Conservation (phyloP, 2,113 vertebrate genomes). For the Micronisus gabar region DNA sequence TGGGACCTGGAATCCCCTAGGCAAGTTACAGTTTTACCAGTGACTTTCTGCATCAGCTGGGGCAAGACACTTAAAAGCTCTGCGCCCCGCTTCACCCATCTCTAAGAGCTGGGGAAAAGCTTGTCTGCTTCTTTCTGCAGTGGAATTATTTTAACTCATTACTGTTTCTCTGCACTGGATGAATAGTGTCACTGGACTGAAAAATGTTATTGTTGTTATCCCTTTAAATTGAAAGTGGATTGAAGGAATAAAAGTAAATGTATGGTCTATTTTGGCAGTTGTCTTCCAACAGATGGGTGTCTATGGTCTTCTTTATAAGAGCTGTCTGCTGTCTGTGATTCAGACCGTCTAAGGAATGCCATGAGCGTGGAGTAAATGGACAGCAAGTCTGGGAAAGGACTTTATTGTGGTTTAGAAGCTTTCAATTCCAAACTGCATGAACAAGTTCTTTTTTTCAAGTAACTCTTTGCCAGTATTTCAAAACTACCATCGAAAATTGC, state of each 20-base stretch:
- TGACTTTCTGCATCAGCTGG: not conserved
- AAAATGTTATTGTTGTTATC: constrained; percentile 46
- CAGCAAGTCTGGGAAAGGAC: constrained; percentile 58
- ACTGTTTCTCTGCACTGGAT: not conserved
- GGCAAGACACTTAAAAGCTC: not conserved
- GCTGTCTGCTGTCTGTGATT: constrained; percentile 50
- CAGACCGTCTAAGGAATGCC: constrained; percentile 61
- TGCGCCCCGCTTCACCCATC: not conserved
- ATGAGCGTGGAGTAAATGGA: constrained; percentile 34
- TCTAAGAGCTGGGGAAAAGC: not conserved
- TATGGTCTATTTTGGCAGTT: not conserved
- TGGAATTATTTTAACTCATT: not conserved
- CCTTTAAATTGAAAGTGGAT: constrained; percentile 6
- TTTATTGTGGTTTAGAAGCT: constrained; percentile 71
- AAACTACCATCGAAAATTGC: not conserved
- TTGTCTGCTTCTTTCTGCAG: not conserved
- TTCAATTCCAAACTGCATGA: constrained; percentile 60
- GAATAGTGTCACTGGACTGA: not conserved
- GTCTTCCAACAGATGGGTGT: constrained; percentile 24
- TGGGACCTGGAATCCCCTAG: not conserved
- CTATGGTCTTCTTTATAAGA: constrained; percentile 17
- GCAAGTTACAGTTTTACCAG: not conserved
- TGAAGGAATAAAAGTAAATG: constrained; percentile 18
- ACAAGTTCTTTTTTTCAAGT: constrained; percentile 47
- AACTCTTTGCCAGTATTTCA: constrained; percentile 50